These are phyloP conservation scores for Entomyzon cyanotis DNA, from an alignment of 2,113 vertebrate genomes.

Conservation along the genomic window DNA sequence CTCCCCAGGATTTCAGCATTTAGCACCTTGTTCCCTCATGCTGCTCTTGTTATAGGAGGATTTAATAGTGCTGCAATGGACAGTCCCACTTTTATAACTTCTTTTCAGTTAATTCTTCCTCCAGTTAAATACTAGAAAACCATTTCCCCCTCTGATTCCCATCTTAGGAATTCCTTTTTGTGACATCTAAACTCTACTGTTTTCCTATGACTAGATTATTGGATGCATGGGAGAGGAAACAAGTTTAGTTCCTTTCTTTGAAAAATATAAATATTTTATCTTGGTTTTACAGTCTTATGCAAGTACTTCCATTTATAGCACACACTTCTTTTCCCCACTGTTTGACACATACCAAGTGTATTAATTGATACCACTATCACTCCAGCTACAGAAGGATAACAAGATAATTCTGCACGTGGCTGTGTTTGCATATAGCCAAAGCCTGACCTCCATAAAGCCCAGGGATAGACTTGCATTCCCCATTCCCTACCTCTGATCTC, in stretches of 20 bases:
- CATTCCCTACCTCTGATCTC: neutral
- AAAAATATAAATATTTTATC: neutral
- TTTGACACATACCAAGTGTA: neutral
- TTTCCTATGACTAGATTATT: neutral
- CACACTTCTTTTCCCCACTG: neutral
- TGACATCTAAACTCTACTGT: neutral
- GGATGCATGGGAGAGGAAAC: neutral
- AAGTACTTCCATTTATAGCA: neutral
- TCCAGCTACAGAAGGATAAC: neutral
- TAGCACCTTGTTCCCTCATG: accelerated
- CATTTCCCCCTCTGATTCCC: neutral
- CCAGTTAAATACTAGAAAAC: neutral
- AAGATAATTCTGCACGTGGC: neutral
- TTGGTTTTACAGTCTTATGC: neutral
- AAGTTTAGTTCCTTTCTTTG: neutral
- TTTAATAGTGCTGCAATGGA: neutral
- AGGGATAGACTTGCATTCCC: neutral
- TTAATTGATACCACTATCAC: neutral
- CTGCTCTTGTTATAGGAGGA: neutral
- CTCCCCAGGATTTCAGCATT: neutral
- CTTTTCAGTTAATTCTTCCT: neutral
- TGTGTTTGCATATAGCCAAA: neutral
- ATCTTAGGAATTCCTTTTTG: neutral
- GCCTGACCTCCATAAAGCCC: neutral
- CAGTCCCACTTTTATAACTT: neutral